A percentile compares a stretch with the other conserved stretches of the same genome.
Evolutionary conservation across 2,113 vertebrate genomes (phyloP).

Genomic region (Orientallactaga bullata): DNA sequence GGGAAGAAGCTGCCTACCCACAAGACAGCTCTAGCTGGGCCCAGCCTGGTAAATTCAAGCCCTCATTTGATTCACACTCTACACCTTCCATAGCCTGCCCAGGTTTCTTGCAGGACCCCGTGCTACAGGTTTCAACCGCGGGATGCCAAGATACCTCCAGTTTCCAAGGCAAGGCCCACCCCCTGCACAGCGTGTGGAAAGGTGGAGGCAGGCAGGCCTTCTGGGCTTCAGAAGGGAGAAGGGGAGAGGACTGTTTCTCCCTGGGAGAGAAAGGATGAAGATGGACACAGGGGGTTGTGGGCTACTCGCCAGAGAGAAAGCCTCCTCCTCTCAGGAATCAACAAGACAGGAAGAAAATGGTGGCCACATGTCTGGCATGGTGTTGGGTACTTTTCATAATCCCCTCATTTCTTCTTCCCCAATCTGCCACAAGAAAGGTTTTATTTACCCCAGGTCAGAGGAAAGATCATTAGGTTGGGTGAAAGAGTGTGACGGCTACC

Average conservation of each 20-base stretch:
- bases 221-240: background rate
- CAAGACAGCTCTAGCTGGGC: background rate
- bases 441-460: background rate
- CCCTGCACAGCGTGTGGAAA: background rate
- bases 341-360: conserved; percentile 10
- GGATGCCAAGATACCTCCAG: background rate
- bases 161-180: background rate
- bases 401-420: conserved; percentile 37
- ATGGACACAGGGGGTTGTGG: background rate
- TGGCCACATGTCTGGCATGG: conserved; percentile 11
- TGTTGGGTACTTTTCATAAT: conserved; percentile 6
- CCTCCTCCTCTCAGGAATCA: background rate
- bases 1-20: background rate
- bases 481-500: background rate
- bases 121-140: background rate
- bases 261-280: background rate
- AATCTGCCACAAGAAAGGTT: background rate
- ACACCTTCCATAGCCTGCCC: background rate
- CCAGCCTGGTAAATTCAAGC: background rate
- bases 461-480: background rate
- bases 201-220: background rate
- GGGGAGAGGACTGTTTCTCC: background rate
- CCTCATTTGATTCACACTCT: background rate
- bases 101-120: background rate
- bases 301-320: background rate